Evolutionary conservation across 2,888 invertebrate species (phyloP).

Genomic region (Pterostichus niger): DNA sequence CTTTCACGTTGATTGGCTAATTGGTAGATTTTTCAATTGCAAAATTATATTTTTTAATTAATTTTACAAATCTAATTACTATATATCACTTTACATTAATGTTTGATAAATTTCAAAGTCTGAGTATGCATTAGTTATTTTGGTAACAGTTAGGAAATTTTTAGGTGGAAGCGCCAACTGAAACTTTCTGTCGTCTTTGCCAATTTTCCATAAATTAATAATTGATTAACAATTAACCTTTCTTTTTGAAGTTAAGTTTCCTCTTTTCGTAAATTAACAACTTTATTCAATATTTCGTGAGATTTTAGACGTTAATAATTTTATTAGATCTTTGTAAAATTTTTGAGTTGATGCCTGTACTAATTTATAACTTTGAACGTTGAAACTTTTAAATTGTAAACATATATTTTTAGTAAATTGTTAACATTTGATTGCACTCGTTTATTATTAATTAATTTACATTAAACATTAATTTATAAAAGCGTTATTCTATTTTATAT

Average conservation of each 20-base stretch:
- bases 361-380: background rate
- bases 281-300: slow-evolving; percentile 25
- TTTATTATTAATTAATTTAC: no score
- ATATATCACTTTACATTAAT: no score
- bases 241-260: slow-evolving; percentile 26
- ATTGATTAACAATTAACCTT: slow-evolving; percentile 36
- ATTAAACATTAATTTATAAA: no score
- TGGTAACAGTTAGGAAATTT: slow-evolving; percentile 18
- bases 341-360: background rate
- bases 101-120: no score
- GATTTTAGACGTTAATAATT: slow-evolving; percentile 16
- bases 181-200: slow-evolving; percentile 5
- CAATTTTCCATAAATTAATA: slow-evolving; percentile 46
- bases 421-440: no score
- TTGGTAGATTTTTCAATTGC: no score
- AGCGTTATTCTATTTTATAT: background rate
- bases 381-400: background rate
- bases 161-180: background rate
- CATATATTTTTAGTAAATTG: background rate
- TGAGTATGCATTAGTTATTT: background rate
- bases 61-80: no score
- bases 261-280: slow-evolving; percentile 33
- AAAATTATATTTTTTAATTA: no score
- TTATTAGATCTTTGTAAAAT: slow-evolving; percentile 11
- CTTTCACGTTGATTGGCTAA: no score